A percentile compares a stretch with the other conserved stretches of the same genome.
These are phyloP conservation scores for Furcula furcula DNA, from an alignment of 2,888 invertebrate species.

Conservation along the genomic window DNA sequence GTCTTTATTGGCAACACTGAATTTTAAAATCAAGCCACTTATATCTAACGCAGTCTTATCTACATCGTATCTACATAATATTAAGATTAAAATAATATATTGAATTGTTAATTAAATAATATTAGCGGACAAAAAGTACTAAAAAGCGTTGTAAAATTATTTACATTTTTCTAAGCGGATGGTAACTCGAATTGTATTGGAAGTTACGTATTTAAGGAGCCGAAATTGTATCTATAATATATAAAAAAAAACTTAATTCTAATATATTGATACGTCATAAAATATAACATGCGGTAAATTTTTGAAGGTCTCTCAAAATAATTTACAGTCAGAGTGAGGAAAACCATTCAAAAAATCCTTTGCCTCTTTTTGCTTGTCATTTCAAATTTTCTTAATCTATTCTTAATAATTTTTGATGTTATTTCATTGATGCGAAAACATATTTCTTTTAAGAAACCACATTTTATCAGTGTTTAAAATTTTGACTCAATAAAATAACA, in stretches of 20 bases:
- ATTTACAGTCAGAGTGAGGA: conserved; percentile 66
- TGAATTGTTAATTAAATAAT: conserved; percentile 17
- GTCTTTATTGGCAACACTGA: conserved; percentile 60
- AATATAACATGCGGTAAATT: conserved; percentile 51
- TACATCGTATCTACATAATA: conserved; percentile 36
- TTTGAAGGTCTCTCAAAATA: conserved; percentile 67
- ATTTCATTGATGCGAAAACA: conserved; percentile 38
- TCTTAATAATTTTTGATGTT: conserved; percentile 26
- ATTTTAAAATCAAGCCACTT: conserved; percentile 33
- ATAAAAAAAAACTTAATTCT: conserved; percentile 41
- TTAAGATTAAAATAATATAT: conserved; percentile 17
- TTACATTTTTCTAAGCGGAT: conserved; percentile 67
- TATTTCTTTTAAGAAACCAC: background rate
- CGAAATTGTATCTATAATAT: conserved; percentile 32
- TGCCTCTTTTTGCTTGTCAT: conserved; percentile 79
- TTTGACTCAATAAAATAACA: conserved; percentile 38
- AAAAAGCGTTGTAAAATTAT: conserved; percentile 52
- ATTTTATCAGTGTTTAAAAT: conserved; percentile 3
- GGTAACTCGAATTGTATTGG: conserved; percentile 75
- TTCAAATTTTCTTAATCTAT: conserved; percentile 45
- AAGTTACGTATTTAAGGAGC: conserved; percentile 56
- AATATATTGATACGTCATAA: conserved; percentile 36
- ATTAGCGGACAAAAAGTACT: conserved; percentile 29
- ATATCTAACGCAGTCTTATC: conserved; percentile 42
- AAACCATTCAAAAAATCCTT: conserved; percentile 71